A percentile compares a stretch with the other conserved stretches of the same genome.
Conservation (phyloP, 2,888 invertebrate genomes). For the Rotaria macrura region DNA sequence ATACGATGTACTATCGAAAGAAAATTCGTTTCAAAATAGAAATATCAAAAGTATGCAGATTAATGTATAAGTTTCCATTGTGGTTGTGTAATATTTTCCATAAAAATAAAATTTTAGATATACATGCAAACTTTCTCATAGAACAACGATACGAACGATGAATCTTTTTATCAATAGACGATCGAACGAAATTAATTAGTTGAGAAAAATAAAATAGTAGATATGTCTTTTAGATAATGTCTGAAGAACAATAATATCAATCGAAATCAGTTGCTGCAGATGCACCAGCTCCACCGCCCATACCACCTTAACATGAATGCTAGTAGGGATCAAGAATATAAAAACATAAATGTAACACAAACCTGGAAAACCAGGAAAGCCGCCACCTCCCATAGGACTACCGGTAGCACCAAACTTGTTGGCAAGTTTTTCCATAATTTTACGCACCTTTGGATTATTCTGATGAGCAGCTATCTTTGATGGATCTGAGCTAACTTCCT, state of each 20-base stretch:
- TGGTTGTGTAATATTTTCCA: no score
- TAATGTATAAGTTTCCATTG: no score
- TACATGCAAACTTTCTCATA: neutral
- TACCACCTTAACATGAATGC: neutral
- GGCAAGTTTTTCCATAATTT: conserved; percentile 63
- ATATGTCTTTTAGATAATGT: neutral
- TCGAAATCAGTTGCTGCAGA: neutral
- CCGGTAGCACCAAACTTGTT: conserved; percentile 56
- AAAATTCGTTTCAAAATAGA: no score
- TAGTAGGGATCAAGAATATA: neutral
- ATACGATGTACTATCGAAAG: no score
- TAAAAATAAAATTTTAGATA: neutral
- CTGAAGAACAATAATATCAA: neutral
- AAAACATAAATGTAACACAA: neutral
- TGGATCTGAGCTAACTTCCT: conserved; percentile 61
- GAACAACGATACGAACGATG: neutral
- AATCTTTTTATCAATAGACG: neutral
- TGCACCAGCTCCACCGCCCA: neutral
- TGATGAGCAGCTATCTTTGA: conserved; percentile 74
- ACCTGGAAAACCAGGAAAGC: conserved; percentile 8
- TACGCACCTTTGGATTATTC: conserved; percentile 72
- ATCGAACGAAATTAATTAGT: neutral
- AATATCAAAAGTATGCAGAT: no score
- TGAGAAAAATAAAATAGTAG: neutral
- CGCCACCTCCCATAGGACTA: conserved; percentile 49